Evolutionary conservation across 1,140 invertebrate species (phyloP).

Genomic region (Marisa cornuarietis): DNA sequence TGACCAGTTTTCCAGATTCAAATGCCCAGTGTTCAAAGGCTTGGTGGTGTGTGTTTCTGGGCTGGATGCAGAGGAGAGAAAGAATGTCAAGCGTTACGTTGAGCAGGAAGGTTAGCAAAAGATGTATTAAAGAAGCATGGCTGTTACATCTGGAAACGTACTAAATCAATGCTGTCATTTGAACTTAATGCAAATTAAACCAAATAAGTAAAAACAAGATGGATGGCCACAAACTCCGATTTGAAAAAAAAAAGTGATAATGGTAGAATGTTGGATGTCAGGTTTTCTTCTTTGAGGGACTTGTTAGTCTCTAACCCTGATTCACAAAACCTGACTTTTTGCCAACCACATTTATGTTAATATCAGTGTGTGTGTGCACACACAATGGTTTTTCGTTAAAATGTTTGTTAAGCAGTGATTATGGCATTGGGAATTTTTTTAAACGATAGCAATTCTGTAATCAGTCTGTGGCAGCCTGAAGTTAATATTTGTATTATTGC

Average conservation of each 20-base stretch:
- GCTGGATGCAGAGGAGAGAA: slow-evolving; percentile 74
- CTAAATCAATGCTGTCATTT: background rate
- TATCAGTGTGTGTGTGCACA: no score
- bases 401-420: no score
- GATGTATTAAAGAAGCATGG: background rate
- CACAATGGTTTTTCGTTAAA: no score
- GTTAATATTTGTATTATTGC: background rate
- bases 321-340: no score
- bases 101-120: slow-evolving; percentile 64
- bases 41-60: slow-evolving; percentile 83
- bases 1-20: slow-evolving; percentile 55
- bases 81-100: slow-evolving; percentile 77
- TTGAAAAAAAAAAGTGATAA: no score
- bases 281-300: no score
- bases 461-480: background rate
- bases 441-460: no score
- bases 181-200: background rate
- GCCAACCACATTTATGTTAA: no score
- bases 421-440: no score
- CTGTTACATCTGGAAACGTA: background rate
- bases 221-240: background rate
- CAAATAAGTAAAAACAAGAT: no score
- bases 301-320: no score
- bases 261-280: no score
- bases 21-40: slow-evolving; percentile 83